Conservation (phyloP, 2,888 invertebrate genomes). For the Synergus laeviventris region DNA sequence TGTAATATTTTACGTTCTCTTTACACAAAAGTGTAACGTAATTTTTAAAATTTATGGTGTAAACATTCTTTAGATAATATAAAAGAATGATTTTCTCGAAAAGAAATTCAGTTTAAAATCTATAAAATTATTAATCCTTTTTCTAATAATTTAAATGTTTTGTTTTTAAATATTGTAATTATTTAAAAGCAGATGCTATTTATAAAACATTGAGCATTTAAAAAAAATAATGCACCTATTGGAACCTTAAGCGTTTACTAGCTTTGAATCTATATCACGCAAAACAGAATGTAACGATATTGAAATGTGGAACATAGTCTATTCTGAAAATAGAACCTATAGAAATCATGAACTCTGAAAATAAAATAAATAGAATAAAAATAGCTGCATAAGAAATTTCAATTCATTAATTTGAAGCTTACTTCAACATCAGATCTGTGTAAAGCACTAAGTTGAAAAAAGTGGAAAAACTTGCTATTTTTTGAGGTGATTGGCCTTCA, state of each 20-base stretch:
- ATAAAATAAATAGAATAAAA: not conserved
- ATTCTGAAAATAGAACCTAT: slow-evolving; percentile 38
- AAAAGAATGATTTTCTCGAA: not conserved
- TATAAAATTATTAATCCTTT: not conserved
- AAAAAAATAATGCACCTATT: not conserved
- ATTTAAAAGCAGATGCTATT: not conserved
- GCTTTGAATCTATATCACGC: not conserved
- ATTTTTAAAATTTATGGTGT: not conserved
- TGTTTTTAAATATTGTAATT: not conserved
- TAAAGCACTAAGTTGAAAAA: too few relatives aligned
- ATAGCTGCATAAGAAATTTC: not conserved
- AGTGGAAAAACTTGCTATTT: too few relatives aligned
- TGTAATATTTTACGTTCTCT: not conserved
- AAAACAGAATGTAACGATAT: slow-evolving; percentile 34
- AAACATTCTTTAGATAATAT: not conserved
- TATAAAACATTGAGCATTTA: not conserved
- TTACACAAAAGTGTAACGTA: not conserved
- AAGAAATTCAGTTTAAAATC: not conserved
- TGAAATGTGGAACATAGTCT: slow-evolving; percentile 33
- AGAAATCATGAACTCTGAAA: slow-evolving; percentile 27
- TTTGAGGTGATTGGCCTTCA: not conserved
- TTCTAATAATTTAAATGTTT: not conserved
- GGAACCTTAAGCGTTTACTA: not conserved
- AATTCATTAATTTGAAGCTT: not conserved
- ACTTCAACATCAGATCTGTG: too few relatives aligned